A percentile compares a stretch with the other conserved stretches of the same genome.
phyloP scores from a whole-genome alignment of 2,888 invertebrate species.

The Erebia epiphron region DNA sequence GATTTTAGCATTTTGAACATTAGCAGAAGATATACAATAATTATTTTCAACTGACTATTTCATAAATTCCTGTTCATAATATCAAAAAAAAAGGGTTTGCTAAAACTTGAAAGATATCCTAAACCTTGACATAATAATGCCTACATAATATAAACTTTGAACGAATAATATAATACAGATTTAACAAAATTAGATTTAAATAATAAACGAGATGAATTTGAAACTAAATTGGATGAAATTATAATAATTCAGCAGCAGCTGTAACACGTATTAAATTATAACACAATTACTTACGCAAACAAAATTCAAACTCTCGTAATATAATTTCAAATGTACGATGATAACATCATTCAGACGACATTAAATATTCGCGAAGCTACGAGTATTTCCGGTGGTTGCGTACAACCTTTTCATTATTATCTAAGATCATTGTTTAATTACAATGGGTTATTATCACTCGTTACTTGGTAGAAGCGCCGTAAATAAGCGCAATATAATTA shows the following conservation, averaged over 20 bases:
- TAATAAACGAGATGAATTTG: background rate
- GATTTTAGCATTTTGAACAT: too few species aligned
- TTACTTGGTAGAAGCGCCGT: slow-evolving; percentile 15
- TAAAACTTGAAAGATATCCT: too few species aligned
- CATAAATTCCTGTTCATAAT: too few species aligned
- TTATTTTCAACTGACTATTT: too few species aligned
- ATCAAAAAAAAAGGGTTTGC: too few species aligned
- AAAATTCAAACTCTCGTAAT: slow-evolving; percentile 5
- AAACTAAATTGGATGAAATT: slow-evolving; percentile 1
- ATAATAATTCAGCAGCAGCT: background rate
- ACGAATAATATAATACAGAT: background rate
- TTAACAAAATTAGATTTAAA: background rate
- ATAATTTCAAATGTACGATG: slow-evolving; percentile 8
- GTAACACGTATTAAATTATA: slow-evolving; percentile 2
- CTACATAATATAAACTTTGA: background rate
- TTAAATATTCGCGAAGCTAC: slow-evolving; percentile 20
- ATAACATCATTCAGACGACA: slow-evolving; percentile 2
- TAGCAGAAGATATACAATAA: too few species aligned
- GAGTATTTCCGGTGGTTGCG: slow-evolving; percentile 6
- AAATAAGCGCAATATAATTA: slow-evolving; percentile 20
- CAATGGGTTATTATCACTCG: slow-evolving; percentile 15
- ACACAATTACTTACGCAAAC: slow-evolving; percentile 11
- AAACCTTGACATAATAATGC: too few species aligned
- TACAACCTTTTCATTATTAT: slow-evolving; percentile 17
- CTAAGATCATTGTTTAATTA: slow-evolving; percentile 19